These are phyloP conservation scores for Sardina pilchardus DNA, from an alignment of 2,113 vertebrate species.

Conservation along the genomic window DNA sequence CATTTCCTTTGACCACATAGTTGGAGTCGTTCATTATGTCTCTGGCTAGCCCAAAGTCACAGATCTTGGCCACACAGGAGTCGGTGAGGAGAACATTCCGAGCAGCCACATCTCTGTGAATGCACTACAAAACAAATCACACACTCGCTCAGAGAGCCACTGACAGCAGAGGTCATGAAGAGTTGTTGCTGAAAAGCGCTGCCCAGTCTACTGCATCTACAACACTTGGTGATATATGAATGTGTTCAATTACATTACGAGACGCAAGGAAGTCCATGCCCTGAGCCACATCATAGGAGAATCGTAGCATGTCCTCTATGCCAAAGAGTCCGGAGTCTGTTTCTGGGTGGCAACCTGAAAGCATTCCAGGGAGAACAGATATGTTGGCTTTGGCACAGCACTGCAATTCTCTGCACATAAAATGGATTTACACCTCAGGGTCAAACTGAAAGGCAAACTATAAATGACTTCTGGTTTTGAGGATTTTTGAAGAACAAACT, in stretches of 20 bases:
- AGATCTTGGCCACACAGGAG: conserved; percentile 86
- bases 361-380: not conserved
- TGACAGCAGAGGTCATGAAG: not conserved
- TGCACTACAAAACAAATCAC: conserved; percentile 76
- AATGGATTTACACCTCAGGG: conserved; percentile 7
- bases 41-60: conserved; percentile 93
- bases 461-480: not conserved
- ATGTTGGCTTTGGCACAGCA: not conserved
- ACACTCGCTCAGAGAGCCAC: not conserved
- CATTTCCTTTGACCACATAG: conserved; percentile 95
- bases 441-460: not conserved
- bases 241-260: conserved; percentile 76
- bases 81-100: conserved; percentile 88
- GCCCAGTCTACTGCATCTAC: not conserved
- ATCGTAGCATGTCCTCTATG: conserved; percentile 77
- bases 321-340: not conserved
- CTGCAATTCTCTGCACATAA: not conserved
- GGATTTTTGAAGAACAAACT: not conserved
- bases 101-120: conserved; percentile 95
- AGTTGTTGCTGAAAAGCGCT: not conserved
- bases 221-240: not conserved
- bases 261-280: conserved; percentile 93
- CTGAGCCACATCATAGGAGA: conserved; percentile 89
- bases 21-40: conserved; percentile 93
- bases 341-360: conserved; percentile 24